Conservation (phyloP, 2,888 invertebrate genomes). For the Rhagonycha fulva region DNA sequence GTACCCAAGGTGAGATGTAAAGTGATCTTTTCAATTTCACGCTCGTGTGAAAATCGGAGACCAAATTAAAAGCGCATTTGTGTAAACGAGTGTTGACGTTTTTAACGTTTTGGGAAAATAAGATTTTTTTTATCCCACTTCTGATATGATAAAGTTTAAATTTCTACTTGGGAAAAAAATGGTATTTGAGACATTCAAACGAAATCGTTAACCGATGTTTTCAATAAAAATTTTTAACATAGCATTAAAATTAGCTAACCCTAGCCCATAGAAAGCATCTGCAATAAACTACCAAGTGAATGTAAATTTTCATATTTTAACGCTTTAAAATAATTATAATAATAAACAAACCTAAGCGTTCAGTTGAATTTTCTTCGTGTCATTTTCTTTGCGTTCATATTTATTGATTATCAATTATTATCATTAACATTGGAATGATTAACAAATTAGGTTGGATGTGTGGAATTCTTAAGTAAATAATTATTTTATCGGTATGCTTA, state of each 20-base stretch:
- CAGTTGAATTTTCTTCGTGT: not conserved
- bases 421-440: not conserved
- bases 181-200: too few relatives aligned
- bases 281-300: too few relatives aligned
- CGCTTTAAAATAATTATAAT: too few relatives aligned
- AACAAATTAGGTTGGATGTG: not conserved
- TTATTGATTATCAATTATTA: not conserved
- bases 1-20: conserved; percentile 10
- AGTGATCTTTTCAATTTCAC: conserved; percentile 23
- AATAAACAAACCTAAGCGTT: too few relatives aligned
- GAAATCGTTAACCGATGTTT: too few relatives aligned
- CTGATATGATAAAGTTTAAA: too few relatives aligned
- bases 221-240: too few relatives aligned
- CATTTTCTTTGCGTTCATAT: not conserved
- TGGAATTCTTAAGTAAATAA: not conserved
- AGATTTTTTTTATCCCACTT: not conserved
- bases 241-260: too few relatives aligned
- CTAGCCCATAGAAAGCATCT: too few relatives aligned
- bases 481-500: not conserved
- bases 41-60: conserved; percentile 27
- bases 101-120: not conserved
- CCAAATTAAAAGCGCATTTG: not conserved
- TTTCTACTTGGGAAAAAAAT: too few relatives aligned
- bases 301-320: too few relatives aligned
- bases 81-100: not conserved